Percentiles rank a stretch among this genome's conserved stretches.
These are phyloP conservation scores for Holacanthus passer DNA, from an alignment of 2,113 vertebrate genomes.

Conservation along the genomic window DNA sequence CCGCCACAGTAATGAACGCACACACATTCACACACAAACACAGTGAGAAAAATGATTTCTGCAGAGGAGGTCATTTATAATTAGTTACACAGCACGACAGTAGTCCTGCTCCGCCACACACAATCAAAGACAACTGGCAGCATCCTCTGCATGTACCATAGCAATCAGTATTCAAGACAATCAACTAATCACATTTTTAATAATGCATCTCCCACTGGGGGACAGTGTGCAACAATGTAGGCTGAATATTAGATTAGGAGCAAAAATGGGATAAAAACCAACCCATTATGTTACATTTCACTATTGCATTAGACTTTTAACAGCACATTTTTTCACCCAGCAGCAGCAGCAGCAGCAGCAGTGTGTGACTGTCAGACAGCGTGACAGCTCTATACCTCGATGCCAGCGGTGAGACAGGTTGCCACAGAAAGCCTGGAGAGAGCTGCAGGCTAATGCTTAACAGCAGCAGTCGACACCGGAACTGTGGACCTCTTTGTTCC, in stretches of 20 bases:
- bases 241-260: conserved; percentile 48
- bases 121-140: conserved; percentile 53
- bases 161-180: conserved; percentile 57
- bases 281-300: conserved; percentile 17
- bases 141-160: conserved; percentile 43
- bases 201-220: conserved; percentile 50
- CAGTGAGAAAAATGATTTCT: conserved; percentile 53
- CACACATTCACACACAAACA: conserved; percentile 16
- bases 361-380: conserved; percentile 47
- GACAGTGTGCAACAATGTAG: conserved; percentile 26
- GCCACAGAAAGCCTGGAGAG: conserved; percentile 62
- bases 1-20: conserved; percentile 10
- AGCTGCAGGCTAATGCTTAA: conserved; percentile 64
- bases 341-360: conserved; percentile 27
- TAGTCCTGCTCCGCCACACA: conserved; percentile 51
- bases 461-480: conserved; percentile 48
- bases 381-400: conserved; percentile 66
- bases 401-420: conserved; percentile 58
- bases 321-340: neutral
- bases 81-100: conserved; percentile 66
- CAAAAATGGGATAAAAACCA: neutral
- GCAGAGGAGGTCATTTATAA: conserved; percentile 72
- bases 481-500: conserved; percentile 42
- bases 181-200: conserved; percentile 68
- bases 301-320: conserved; percentile 36